Conservation (phyloP, 2,888 invertebrate genomes). For the Thumatha senex region DNA sequence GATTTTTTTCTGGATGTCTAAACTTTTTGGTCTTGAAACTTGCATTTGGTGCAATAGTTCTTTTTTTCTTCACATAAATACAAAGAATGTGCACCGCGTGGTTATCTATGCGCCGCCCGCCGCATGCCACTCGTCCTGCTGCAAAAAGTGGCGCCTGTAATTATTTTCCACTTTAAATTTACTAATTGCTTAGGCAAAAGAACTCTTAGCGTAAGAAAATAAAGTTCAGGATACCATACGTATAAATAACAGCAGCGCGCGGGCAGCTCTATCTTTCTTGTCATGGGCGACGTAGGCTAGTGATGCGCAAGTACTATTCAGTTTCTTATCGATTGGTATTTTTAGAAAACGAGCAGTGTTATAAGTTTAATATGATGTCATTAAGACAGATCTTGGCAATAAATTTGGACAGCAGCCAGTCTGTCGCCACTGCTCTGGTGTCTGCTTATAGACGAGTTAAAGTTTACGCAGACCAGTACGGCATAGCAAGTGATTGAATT, state of each 20-base stretch:
- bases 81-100: slow-evolving; percentile 54
- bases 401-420: too few relatives aligned
- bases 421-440: too few relatives aligned
- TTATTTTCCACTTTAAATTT: slow-evolving; percentile 33
- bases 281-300: slow-evolving; percentile 1
- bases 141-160: slow-evolving; percentile 49
- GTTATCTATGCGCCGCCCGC: slow-evolving; percentile 24
- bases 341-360: too few relatives aligned
- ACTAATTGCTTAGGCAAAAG: slow-evolving; percentile 1
- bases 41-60: slow-evolving; percentile 20
- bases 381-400: too few relatives aligned
- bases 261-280: slow-evolving; percentile 6
- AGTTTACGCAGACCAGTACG: too few relatives aligned
- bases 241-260: slow-evolving; percentile 4
- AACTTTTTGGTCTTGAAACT: slow-evolving; percentile 41
- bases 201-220: not conserved
- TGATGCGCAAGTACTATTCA: not conserved
- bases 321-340: not conserved
- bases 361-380: too few relatives aligned
- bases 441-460: too few relatives aligned
- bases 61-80: slow-evolving; percentile 30
- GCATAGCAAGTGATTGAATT: too few relatives aligned
- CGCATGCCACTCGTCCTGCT: slow-evolving; percentile 20
- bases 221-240: slow-evolving; percentile 9
- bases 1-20: not conserved